Conservation (phyloP, 2,888 invertebrate genomes). For the Conchocele bisecta region DNA sequence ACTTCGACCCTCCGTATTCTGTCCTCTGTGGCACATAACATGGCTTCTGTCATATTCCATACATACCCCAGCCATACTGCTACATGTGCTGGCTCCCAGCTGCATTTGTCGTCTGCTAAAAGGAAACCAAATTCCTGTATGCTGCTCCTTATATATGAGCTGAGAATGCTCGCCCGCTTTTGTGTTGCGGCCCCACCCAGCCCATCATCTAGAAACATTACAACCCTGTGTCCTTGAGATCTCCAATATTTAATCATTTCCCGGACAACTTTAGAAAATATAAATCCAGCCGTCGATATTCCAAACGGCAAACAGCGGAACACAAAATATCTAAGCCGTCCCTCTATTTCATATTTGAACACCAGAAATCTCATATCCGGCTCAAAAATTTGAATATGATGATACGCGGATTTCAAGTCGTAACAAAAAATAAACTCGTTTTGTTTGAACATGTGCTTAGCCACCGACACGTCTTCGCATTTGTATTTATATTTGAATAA, state of each 20-base stretch:
- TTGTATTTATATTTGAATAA: not conserved
- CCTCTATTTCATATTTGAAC: not conserved
- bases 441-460: conserved; percentile 2
- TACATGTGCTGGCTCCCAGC: conserved; percentile 29
- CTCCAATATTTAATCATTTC: conserved; percentile 39
- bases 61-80: conserved; percentile 42
- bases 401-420: not conserved
- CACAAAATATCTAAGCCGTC: conserved; percentile 23
- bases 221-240: conserved; percentile 20
- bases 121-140: conserved; percentile 52
- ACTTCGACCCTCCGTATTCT: conserved; percentile 13
- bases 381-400: too few relatives aligned
- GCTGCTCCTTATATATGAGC: conserved; percentile 17
- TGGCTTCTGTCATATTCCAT: conserved; percentile 30
- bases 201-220: conserved; percentile 54
- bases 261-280: conserved; percentile 48
- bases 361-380: too few relatives aligned
- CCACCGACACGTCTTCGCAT: conserved; percentile 5
- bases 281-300: conserved; percentile 45
- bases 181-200: conserved; percentile 20
- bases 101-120: conserved; percentile 53
- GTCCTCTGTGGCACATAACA: conserved; percentile 25
- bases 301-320: conserved; percentile 51
- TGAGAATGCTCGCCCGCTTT: conserved; percentile 1
- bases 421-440: conserved; percentile 3